Base-by-base conservation (phyloP, 2,797 vertebrate species). In the Presbytis comata region DNA sequence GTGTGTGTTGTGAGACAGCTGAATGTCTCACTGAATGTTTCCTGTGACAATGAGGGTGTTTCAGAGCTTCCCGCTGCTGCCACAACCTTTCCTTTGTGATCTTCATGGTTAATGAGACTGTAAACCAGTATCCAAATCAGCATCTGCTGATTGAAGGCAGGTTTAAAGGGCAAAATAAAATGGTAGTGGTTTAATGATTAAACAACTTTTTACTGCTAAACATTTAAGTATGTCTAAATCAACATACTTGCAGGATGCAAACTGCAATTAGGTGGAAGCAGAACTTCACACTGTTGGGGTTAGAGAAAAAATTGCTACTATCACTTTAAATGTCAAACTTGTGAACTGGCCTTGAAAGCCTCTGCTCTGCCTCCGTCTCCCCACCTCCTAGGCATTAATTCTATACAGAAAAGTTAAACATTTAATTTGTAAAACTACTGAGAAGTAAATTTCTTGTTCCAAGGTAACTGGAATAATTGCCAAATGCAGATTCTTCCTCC, bases 121-220 rank as follows among this genome's bases (percentile, higher is more conserved):
- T 90, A 98, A 98, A 98, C 76, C 48, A 96, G 95, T 59, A 70
- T 44, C 79, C 10, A 57, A 78, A 67, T 67, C 33, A 67, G 64
- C 64, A n/a, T 67, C 8, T 67, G 21, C 7, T 14, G 84, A 78
- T 53, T 97, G 95, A 96, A 97, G 74, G 97, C 70, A 90, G 93
- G 94, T 96, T 98, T 97, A 95, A 98, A 98, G 96, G 95, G 95
- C 93, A 93, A 91, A 95, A 96, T 74, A 89, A 98, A 97, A 97
- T 33, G 14, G 24, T 90, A 78, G 75, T 95, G 50, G 94, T 97
- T 98, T 98, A 97, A 98, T 91, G 98, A 97, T 97, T 97, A 98
- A 98, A 98, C 87, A 95, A 95, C 17, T n/a, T 97, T 98, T 97
- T 46, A 97, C 93, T 98, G 97, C 90, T 70, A 98, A 98, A 98